Conservation (phyloP, 2,888 invertebrate genomes). For the Lasioglossum figueresi region DNA sequence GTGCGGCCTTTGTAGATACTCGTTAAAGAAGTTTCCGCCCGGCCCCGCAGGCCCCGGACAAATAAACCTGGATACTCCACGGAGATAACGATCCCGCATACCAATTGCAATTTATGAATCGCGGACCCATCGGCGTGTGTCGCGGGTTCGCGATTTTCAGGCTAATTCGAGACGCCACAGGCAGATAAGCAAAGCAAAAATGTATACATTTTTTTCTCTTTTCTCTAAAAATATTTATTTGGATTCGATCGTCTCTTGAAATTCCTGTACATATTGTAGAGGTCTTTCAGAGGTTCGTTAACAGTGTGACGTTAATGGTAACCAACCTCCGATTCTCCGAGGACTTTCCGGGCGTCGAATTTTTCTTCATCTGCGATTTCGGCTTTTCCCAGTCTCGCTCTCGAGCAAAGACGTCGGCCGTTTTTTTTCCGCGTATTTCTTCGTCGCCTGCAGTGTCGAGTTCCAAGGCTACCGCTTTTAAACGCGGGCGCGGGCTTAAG, state of each 20-base stretch:
- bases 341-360: background rate
- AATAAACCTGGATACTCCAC: constrained; percentile 39
- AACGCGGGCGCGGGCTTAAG: constrained; percentile 13
- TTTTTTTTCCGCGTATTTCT: constrained; percentile 27
- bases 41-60: constrained; percentile 2
- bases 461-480: background rate
- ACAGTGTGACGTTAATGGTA: background rate
- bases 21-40: constrained; percentile 52
- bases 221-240: too few species aligned
- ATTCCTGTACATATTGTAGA: background rate
- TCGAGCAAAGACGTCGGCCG: constrained; percentile 11
- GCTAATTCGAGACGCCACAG: background rate
- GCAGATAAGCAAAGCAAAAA: too few species aligned
- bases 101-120: constrained; percentile 51
- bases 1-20: constrained; percentile 45
- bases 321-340: background rate
- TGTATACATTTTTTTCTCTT: too few species aligned
- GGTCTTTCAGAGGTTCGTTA: too few species aligned
- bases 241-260: too few species aligned
- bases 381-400: background rate
- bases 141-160: background rate
- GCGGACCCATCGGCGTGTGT: background rate
- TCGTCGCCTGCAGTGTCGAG: constrained; percentile 15
- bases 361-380: background rate
- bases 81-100: constrained; percentile 45